phyloP scores from a whole-genome alignment of 2,888 invertebrate genomes.

The Sarcophaga carnaria region DNA sequence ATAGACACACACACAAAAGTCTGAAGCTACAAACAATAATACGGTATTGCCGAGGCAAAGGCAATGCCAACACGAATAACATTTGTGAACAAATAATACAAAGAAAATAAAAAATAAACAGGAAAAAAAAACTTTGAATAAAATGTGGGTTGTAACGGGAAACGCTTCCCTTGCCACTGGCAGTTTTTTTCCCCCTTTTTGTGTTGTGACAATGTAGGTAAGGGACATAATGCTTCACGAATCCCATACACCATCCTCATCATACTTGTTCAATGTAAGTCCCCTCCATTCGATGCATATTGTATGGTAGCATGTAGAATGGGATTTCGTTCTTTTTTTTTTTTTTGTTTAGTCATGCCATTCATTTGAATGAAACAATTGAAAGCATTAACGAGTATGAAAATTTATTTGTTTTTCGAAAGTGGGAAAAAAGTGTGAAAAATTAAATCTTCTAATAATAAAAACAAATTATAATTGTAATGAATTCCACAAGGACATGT shows the following conservation, averaged over 20 bases:
- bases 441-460: background rate
- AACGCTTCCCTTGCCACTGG: slow-evolving; percentile 66
- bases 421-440: slow-evolving; percentile 1
- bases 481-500: slow-evolving; percentile 27
- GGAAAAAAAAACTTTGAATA: slow-evolving; percentile 27
- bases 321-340: slow-evolving; percentile 13
- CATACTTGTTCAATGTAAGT: slow-evolving; percentile 60
- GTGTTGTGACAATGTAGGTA: slow-evolving; percentile 21
- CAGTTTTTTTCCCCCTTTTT: slow-evolving; percentile 6
- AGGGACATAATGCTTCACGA: slow-evolving; percentile 51
- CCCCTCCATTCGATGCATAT: slow-evolving; percentile 1
- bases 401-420: slow-evolving; percentile 6
- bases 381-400: slow-evolving; percentile 35
- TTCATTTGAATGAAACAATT: slow-evolving; percentile 52
- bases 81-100: background rate
- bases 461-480: slow-evolving; percentile 32
- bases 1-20: slow-evolving; percentile 2
- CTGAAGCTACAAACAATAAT: slow-evolving; percentile 3
- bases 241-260: slow-evolving; percentile 44
- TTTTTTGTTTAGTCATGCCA: slow-evolving; percentile 12
- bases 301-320: slow-evolving; percentile 16
- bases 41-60: background rate
- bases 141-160: slow-evolving; percentile 69
- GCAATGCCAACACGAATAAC: background rate
- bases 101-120: slow-evolving; percentile 21